These are phyloP conservation scores for Hippoglossus stenolepis DNA, from an alignment of 2,113 vertebrate genomes.

Conservation along the genomic window DNA sequence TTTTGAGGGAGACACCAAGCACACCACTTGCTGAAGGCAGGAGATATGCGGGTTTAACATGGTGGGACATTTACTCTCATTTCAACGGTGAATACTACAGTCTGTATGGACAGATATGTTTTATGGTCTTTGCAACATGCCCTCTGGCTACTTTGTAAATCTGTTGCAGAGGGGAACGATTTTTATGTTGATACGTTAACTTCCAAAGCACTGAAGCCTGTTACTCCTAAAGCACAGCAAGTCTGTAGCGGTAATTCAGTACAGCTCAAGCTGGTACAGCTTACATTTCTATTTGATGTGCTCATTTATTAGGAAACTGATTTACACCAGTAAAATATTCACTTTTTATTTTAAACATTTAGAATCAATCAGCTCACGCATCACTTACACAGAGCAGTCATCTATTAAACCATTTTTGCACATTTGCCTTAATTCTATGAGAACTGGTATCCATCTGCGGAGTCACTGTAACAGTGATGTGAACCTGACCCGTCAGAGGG, in stretches of 20 bases:
- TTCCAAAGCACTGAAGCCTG: slow-evolving; percentile 1
- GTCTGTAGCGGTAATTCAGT: neutral
- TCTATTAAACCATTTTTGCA: neutral
- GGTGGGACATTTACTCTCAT: neutral
- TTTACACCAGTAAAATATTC: slow-evolving; percentile 3
- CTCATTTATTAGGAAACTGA: neutral
- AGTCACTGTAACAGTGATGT: neutral
- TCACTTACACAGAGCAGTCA: neutral
- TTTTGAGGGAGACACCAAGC: neutral
- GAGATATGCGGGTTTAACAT: neutral
- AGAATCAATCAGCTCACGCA: slow-evolving; percentile 13
- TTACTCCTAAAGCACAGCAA: neutral
- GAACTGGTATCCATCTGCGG: neutral
- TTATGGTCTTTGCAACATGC: slow-evolving; percentile 7
- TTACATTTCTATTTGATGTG: slow-evolving; percentile 1
- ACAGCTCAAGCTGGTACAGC: slow-evolving; percentile 1
- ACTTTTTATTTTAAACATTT: neutral
- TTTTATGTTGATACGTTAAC: slow-evolving; percentile 22
- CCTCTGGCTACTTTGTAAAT: slow-evolving; percentile 11
- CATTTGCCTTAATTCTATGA: neutral
- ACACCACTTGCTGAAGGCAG: neutral
- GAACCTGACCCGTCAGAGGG: slow-evolving; percentile 30
- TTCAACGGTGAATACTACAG: slow-evolving; percentile 31
- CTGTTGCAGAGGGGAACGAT: slow-evolving; percentile 8
- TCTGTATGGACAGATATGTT: slow-evolving; percentile 22